Conservation (phyloP, 2,113 vertebrate species). For the Python bivittatus region DNA sequence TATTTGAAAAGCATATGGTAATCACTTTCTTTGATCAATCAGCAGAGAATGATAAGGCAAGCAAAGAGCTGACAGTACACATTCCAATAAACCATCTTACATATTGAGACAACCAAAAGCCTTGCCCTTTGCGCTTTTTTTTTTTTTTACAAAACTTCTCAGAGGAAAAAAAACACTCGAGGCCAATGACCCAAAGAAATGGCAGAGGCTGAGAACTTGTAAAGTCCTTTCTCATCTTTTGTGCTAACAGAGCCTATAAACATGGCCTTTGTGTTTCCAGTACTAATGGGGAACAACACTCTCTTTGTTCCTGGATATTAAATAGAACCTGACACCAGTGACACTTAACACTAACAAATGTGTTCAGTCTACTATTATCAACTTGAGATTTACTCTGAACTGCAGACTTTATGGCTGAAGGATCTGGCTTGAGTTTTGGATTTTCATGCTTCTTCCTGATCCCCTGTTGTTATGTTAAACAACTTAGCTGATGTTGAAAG, state of each 20-base stretch:
- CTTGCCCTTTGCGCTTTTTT: neutral
- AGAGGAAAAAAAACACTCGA: neutral
- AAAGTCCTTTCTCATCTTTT: neutral
- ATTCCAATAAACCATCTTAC: neutral
- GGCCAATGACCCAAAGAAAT: neutral
- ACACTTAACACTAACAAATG: neutral
- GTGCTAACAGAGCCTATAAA: neutral
- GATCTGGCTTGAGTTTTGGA: neutral
- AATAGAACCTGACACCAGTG: neutral
- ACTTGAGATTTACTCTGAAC: neutral
- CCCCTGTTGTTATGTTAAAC: neutral
- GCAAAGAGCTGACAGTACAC: neutral
- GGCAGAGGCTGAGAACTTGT: neutral
- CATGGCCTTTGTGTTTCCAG: neutral
- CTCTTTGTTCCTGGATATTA: neutral
- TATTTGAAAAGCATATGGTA: neutral
- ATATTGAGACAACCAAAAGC: slow-evolving; percentile 7
- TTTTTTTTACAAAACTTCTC: neutral
- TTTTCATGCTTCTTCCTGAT: neutral
- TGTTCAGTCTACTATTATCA: neutral
- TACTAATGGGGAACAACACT: neutral
- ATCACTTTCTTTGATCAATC: slow-evolving; percentile 15
- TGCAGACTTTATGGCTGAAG: neutral
- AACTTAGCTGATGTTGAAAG: neutral
- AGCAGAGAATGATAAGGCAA: neutral